phyloP scores from a whole-genome alignment of 2,113 vertebrate species.

The Madoqua kirkii region DNA sequence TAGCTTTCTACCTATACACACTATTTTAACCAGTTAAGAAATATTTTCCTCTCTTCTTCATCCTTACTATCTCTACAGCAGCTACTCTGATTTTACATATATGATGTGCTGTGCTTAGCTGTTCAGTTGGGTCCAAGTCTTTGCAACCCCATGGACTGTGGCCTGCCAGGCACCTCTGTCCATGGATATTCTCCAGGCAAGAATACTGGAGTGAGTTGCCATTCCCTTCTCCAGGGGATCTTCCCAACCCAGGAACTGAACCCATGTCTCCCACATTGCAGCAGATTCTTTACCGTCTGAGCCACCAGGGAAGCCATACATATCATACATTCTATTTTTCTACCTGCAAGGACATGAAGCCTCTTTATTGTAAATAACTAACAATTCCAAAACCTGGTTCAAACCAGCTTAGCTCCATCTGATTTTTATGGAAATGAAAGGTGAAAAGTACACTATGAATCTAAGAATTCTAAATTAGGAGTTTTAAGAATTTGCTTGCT shows the following conservation, averaged over 20 bases:
- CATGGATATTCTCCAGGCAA: background rate
- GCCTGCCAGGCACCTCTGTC: background rate
- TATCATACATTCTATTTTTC: background rate
- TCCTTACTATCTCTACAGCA: background rate
- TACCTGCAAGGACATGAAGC: background rate
- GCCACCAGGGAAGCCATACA: background rate
- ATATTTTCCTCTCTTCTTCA: background rate
- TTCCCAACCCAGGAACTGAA: background rate
- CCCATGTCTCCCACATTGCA: background rate
- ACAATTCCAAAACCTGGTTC: slow-evolving; percentile 7
- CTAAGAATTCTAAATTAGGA: background rate
- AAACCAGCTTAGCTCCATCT: background rate
- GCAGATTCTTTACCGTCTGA: background rate
- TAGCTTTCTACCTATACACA: background rate
- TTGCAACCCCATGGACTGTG: background rate
- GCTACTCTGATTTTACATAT: background rate
- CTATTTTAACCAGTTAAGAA: background rate
- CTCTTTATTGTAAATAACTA: background rate
- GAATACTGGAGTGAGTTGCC: background rate
- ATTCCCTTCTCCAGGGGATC: background rate
- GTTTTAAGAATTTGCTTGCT: background rate
- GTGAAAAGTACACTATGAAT: background rate
- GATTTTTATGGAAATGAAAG: slow-evolving; percentile 9
- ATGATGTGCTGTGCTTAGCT: background rate
- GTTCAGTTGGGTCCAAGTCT: background rate